A percentile compares a stretch with the other conserved stretches of the same genome.
phyloP scores from a whole-genome alignment of 2,797 vertebrate species.

The Anomalospiza imberbis region DNA sequence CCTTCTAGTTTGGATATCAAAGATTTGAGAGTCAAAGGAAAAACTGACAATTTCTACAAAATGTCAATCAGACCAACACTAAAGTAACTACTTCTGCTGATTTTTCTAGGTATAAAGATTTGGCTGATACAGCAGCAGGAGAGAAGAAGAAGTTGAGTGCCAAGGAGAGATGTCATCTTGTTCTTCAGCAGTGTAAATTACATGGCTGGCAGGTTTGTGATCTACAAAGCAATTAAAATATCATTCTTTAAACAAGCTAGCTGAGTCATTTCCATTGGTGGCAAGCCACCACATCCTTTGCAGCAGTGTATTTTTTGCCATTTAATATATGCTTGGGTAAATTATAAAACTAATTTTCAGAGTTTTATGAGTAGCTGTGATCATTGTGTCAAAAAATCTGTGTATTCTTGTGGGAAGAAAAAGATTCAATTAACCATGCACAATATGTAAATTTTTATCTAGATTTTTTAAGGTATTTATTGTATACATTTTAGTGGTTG shows the following conservation, averaged over 20 bases:
- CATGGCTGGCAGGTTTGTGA: constrained; percentile 92
- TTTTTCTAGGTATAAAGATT: constrained; percentile 83
- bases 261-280: constrained; percentile 41
- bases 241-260: constrained; percentile 17
- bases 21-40: background rate
- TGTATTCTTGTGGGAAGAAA: background rate
- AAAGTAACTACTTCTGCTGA: constrained; percentile 21
- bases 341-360: background rate
- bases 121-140: constrained; percentile 77
- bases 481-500: background rate
- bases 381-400: background rate
- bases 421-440: background rate
- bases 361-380: background rate
- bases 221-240: constrained; percentile 26
- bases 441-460: background rate
- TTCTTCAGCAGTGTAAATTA: constrained; percentile 87
- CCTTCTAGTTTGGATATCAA: background rate
- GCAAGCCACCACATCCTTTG: constrained; percentile 17
- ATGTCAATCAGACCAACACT: background rate
- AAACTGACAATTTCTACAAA: background rate
- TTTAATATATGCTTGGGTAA: background rate
- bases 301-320: background rate
- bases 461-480: background rate
- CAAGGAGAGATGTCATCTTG: constrained; percentile 83
- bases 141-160: constrained; percentile 79